Evolutionary conservation across 2,797 vertebrate species (phyloP), one percentile per base, ranked within the genome.

Genomic region (Betta splendens): DNA sequence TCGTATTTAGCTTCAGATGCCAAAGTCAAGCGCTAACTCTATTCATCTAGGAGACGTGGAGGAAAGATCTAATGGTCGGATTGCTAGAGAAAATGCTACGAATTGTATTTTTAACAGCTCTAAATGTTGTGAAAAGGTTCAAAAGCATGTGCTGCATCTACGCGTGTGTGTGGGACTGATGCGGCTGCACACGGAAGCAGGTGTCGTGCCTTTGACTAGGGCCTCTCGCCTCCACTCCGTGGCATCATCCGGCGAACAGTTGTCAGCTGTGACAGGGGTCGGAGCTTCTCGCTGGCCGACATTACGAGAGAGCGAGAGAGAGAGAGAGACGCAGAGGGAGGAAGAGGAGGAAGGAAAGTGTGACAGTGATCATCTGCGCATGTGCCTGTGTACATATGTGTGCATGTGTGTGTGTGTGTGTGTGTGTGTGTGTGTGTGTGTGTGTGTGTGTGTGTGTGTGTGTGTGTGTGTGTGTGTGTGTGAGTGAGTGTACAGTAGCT

Each of bases 181-280:
- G 54, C 47, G 40, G 47, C 42, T 22, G 52, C 73, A 58, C 67
- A 42, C 47, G 12, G 47, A 54, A 59, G 56, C 74, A 63, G 74
- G 70, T 68, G 78, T 80, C 51, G 28, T 52, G 56, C 72, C 63
- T 50, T 69, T 67, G 73, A 84, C 71, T 36, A 8, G 51, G 73
- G 80, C 83, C 75, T 69, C 71, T 61, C 60, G 56, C 69, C 72
- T 75, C 66, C 57, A 64, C 75, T 67, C 61, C 52, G 61, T 75
- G 78, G 81, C 80, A 78, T 81, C 77, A 80, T 77, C 81, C 71
- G 47, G 84, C 17, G 29, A 89, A 87, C 89, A 88, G 89, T 89
- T 89, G 88, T 89, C 88, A 74, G 78, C 62, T 69, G 66, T 77
- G 72, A 87, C 56, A 69, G 91, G 88, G 83, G 85, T 78, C 85